phyloP scores from a whole-genome alignment of 2,113 vertebrate species.

The Brachyistius frenatus region DNA sequence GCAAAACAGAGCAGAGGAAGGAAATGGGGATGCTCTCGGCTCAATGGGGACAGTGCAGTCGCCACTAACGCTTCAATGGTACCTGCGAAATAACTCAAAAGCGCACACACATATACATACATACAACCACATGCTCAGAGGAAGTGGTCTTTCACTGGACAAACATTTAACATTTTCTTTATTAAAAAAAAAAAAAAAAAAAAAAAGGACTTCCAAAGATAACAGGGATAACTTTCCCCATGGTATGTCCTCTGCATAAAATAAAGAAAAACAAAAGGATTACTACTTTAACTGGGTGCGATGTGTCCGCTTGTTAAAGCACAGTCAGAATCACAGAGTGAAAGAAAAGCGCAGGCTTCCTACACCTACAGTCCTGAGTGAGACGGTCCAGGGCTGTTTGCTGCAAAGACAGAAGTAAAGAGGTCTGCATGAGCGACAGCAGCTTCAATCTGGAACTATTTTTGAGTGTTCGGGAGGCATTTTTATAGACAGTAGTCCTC shows the following conservation, averaged over 20 bases:
- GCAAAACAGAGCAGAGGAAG: background rate
- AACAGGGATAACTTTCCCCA: slow-evolving; percentile 1
- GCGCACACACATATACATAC: background rate
- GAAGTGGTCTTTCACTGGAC: background rate
- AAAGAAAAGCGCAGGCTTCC: slow-evolving; percentile 23
- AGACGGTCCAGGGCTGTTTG: slow-evolving; percentile 5
- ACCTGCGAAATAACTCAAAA: slow-evolving; percentile 2
- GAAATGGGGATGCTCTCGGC: background rate
- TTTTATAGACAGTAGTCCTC: background rate
- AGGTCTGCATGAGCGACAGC: background rate
- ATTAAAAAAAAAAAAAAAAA: slow-evolving; percentile 6
- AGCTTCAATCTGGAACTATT: slow-evolving; percentile 1
- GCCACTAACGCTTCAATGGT: background rate
- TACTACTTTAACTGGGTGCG: slow-evolving; percentile 21
- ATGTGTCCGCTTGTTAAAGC: slow-evolving; percentile 6
- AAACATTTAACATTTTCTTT: background rate
- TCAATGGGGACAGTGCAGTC: background rate
- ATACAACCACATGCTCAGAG: background rate
- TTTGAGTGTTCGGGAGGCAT: background rate
- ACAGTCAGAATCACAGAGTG: background rate
- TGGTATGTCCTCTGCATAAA: background rate
- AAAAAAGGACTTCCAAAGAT: background rate
- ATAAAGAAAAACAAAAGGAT: slow-evolving; percentile 12
- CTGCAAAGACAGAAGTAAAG: slow-evolving; percentile 4
- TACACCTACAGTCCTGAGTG: background rate